These are phyloP conservation scores for Hephaestus fuliginosus DNA, from an alignment of 2,797 vertebrate species.

Conservation along the genomic window DNA sequence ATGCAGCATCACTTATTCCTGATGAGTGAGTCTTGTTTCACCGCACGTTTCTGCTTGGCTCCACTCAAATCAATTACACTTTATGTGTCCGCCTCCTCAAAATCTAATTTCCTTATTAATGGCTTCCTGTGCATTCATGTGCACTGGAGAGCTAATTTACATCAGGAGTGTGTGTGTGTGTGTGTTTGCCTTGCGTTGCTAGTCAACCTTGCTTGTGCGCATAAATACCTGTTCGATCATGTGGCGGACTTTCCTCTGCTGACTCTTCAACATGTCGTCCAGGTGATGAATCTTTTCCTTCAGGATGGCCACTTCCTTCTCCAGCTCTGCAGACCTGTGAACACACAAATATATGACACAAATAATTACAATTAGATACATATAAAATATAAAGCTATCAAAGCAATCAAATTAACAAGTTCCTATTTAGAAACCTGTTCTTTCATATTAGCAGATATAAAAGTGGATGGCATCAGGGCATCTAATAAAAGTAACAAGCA, in stretches of 20 bases:
- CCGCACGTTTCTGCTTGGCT: slow-evolving; percentile 48
- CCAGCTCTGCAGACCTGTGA: slow-evolving; percentile 86
- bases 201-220: slow-evolving; percentile 16
- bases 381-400: not conserved
- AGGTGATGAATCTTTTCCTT: slow-evolving; percentile 94
- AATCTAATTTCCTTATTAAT: slow-evolving; percentile 61
- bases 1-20: slow-evolving; percentile 70
- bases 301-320: slow-evolving; percentile 88
- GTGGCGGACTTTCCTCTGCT: slow-evolving; percentile 95
- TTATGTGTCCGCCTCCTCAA: slow-evolving; percentile 41
- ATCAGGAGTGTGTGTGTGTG: slow-evolving; percentile 21
- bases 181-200: not conserved
- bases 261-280: slow-evolving; percentile 95
- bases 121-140: slow-evolving; percentile 50
- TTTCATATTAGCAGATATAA: not conserved
- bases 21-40: slow-evolving; percentile 39
- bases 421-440: not conserved
- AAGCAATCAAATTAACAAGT: not conserved
- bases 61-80: slow-evolving; percentile 45
- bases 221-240: slow-evolving; percentile 95
- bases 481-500: not conserved
- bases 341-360: not conserved
- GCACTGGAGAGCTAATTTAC: slow-evolving; percentile 22
- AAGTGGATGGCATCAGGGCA: not conserved
- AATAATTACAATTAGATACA: not conserved